Evolutionary conservation across 2,113 vertebrate genomes (phyloP).

Genomic region (Tragulus kanchil): DNA sequence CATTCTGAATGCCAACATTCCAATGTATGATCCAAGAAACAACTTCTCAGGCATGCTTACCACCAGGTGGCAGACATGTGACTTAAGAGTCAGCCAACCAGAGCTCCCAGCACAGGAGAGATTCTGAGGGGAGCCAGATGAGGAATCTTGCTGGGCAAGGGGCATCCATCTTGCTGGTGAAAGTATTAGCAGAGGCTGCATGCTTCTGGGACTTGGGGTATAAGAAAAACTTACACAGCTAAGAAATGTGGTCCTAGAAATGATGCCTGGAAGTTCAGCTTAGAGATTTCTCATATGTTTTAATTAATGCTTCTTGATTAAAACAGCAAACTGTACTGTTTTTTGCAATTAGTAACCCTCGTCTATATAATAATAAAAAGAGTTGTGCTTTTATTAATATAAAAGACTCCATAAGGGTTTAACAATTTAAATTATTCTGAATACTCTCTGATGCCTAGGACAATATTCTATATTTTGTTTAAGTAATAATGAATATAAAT

Average conservation of each 20-base stretch:
- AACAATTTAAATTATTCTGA: background rate
- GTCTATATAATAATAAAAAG: background rate
- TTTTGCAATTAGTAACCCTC: background rate
- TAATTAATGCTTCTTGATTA: background rate
- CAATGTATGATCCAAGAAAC: background rate
- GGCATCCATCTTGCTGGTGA: background rate
- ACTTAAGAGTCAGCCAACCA: background rate
- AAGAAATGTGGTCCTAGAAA: slow-evolving; percentile 4
- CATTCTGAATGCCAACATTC: background rate
- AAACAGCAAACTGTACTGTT: background rate
- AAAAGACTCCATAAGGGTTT: background rate
- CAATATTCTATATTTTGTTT: background rate
- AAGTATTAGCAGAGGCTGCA: background rate
- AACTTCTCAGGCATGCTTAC: background rate
- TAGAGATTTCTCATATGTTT: background rate
- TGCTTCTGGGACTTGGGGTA: background rate
- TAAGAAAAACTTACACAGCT: background rate
- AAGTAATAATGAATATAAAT: slow-evolving; percentile 19
- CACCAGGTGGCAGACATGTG: slow-evolving; percentile 56
- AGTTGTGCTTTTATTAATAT: background rate
- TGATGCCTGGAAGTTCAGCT: background rate
- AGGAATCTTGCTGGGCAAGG: accelerated
- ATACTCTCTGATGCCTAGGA: background rate
- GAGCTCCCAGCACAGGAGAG: accelerated
- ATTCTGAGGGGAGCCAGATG: background rate